Base-by-base conservation (phyloP, 2,888 invertebrate species). In the Hirtodrosophila confusa region DNA sequence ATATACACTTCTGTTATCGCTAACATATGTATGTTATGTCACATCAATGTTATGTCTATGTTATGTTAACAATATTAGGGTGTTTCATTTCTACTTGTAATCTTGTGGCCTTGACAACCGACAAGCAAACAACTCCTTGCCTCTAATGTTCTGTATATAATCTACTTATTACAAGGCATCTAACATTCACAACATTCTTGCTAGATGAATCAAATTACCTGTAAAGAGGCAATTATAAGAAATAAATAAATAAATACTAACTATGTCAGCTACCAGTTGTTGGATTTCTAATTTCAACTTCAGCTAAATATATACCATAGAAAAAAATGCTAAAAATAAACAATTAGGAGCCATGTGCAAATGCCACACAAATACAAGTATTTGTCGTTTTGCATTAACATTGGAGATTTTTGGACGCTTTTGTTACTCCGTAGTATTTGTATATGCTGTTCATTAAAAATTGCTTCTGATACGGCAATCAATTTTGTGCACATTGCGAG, bases 381-480 rank as follows among this genome's bases (percentile, higher is more conserved):
- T 17, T 17, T 12, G 36, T 37, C 23, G 17, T 11, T 24, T 60
- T 64, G 36, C 23, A 47, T 53, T 48, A 31, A 27, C 12, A 24
- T 10, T 31, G 23, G 11, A 40, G 44, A 45, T 17, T 55, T 50
- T 35, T 23, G 27, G 12, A 9, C 29, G 31, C 24, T 36, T 60
- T 49, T 47, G 10, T 37, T 55, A 39, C 40, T 39, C n/a, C 33
- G 45, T 41, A 31, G 50, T 64, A 36, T 17, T 17, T 17, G 31
- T 68, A 64, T 82, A 71, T 83, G 80, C 66, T 67, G 67, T 80
- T 82, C 78, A 86, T 82, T 86, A 80, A 84, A 84, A 82, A 78
- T 64, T 70, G 82, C 69, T 85, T 76, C 72, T 86, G 82, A 84
- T 86, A 78, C 48, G 75, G 78, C 80, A 82, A 84, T 86, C 84